Conservation (phyloP, 2,888 invertebrate genomes). For the Tetranychus truncatus region DNA sequence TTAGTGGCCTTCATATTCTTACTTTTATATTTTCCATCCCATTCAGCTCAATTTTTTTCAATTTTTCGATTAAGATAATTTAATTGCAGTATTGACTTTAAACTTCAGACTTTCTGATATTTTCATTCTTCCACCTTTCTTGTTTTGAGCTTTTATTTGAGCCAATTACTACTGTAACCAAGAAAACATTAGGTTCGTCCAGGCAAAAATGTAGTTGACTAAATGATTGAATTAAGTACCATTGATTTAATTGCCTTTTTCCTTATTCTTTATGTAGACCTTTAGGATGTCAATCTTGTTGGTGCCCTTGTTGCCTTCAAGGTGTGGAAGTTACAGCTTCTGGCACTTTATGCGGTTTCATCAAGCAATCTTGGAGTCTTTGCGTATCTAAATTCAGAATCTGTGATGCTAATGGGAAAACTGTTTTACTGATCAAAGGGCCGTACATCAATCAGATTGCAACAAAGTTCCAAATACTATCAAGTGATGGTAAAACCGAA, state of each 20-base stretch:
- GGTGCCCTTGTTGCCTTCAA: slow-evolving; percentile 67
- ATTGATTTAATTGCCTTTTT: neutral
- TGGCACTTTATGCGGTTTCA: slow-evolving; percentile 29
- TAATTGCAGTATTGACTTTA: too few species aligned
- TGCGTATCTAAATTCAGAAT: slow-evolving; percentile 44
- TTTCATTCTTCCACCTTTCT: too few species aligned
- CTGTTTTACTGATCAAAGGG: slow-evolving; percentile 58
- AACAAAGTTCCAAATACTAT: slow-evolving; percentile 47
- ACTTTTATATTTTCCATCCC: too few species aligned
- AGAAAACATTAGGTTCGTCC: too few species aligned
- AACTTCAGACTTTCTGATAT: too few species aligned
- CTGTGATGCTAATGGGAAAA: slow-evolving; percentile 52
- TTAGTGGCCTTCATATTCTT: too few species aligned
- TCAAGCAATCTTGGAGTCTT: slow-evolving; percentile 30
- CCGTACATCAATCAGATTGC: slow-evolving; percentile 57
- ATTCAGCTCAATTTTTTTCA: too few species aligned
- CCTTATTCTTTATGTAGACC: slow-evolving; percentile 35
- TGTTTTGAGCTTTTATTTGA: too few species aligned
- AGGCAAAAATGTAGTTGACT: neutral
- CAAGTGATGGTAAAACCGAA: slow-evolving; percentile 35
- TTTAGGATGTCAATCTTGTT: slow-evolving; percentile 59
- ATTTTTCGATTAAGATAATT: too few species aligned
- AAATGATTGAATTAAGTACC: too few species aligned
- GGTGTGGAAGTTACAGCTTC: slow-evolving; percentile 53
- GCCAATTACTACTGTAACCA: too few species aligned